Evolutionary conservation across 2,797 vertebrate species (phyloP).

Genomic region (Otus scops): DNA sequence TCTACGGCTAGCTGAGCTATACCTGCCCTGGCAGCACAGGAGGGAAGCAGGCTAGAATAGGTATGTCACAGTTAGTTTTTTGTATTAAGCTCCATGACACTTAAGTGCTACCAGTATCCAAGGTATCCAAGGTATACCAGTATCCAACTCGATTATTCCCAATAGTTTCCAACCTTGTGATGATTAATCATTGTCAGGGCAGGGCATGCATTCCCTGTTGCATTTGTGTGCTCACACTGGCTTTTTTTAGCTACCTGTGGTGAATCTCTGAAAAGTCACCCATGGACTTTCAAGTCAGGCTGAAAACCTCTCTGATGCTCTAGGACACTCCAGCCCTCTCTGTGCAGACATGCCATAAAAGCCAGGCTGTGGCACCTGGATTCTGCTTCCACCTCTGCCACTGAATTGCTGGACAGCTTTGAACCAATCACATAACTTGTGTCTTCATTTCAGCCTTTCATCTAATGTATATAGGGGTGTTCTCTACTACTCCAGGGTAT

Average conservation of each 20-base stretch:
- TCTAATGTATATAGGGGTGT: not conserved
- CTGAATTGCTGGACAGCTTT: not conserved
- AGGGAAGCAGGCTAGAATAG: not conserved
- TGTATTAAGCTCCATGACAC: not conserved
- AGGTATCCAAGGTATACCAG: not conserved
- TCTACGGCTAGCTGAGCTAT: not conserved
- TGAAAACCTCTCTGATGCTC: not conserved
- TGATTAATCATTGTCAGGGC: not conserved
- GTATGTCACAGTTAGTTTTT: not conserved
- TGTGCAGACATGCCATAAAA: not conserved
- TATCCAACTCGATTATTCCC: not conserved
- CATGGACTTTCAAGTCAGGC: not conserved
- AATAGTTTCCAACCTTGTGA: not conserved
- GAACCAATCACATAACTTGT: not conserved
- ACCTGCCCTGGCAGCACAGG: not conserved
- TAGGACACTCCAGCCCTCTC: not conserved
- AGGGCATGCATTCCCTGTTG: not conserved
- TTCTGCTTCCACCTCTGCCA: not conserved
- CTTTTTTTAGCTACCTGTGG: not conserved
- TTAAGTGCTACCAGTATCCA: not conserved
- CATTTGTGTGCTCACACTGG: not conserved
- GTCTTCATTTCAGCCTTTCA: not conserved
- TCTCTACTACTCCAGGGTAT: not conserved
- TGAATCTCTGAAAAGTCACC: not conserved
- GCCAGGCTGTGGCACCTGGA: not conserved